A percentile compares a stretch with the other conserved stretches of the same genome.
phyloP scores from a whole-genome alignment of 2,797 vertebrate genomes.

The Sebastes iracundus region DNA sequence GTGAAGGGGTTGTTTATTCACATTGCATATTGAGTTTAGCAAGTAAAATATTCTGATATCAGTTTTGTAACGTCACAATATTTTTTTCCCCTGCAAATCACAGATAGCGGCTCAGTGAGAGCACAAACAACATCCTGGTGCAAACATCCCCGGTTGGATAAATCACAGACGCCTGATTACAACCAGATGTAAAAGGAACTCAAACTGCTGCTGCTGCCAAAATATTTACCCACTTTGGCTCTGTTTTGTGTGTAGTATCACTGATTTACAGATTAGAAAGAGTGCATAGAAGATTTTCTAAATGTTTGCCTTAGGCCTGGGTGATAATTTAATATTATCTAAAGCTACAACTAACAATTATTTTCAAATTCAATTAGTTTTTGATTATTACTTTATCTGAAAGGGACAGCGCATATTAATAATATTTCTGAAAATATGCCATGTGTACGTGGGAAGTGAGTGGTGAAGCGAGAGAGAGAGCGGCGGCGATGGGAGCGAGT shows the following conservation, averaged over 20 bases:
- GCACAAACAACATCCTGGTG: background rate
- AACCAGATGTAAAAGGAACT: background rate
- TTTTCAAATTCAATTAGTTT: background rate
- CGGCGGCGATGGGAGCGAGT: no score
- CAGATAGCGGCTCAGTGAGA: background rate
- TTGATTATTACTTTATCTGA: background rate
- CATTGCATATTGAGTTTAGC: constrained; percentile 1
- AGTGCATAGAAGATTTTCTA: background rate
- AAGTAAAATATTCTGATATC: constrained; percentile 15
- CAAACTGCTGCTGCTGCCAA: background rate
- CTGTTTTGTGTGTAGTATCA: background rate
- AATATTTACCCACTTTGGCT: background rate
- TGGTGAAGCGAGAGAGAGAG: no score
- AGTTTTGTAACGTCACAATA: background rate
- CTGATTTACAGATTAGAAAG: background rate
- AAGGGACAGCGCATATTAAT: background rate
- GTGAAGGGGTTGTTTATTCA: constrained; percentile 12
- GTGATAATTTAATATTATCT: background rate
- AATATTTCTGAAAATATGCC: no score
- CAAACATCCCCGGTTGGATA: background rate
- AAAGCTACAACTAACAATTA: background rate
- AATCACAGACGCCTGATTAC: background rate
- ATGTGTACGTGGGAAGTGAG: no score
- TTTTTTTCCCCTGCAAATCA: background rate
- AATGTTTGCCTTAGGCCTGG: background rate